Evolutionary conservation across 2,797 vertebrate genomes (phyloP), one percentile per base, ranked within the genome.

Genomic region (Girardinus metallicus): DNA sequence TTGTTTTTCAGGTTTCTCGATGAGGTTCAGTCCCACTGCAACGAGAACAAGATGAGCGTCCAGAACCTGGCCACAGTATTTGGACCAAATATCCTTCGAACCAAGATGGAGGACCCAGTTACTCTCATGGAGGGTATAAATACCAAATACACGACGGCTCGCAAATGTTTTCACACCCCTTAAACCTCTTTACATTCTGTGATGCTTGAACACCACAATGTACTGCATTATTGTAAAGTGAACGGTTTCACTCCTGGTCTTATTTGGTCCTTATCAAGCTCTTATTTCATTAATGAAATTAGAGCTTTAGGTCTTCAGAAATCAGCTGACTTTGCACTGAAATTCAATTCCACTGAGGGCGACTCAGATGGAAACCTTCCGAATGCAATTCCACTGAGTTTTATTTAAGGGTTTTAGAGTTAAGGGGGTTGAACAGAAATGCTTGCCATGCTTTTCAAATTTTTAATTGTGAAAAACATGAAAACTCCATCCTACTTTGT

Each of bases 1-100:
- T 83, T n/a, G 76, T 81, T 51, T 87, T 44, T 41, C 29, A 98
- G 98, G 91, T 99, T 99, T 89, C 97, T 99, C 26, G 96, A 99
- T 92, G 98, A 99, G 95, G 98, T 99, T 80, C 98, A 99, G 93
- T 96, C 98, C 74, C 97, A 99, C 87, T 96, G 96, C 76, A 90
- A 75, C 44, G 93, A 97, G 88, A 99, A 99, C 94, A 99, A 99
- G 94, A 99, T 99, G 98, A 97, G 98, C 0, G 97, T 99, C 80
- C 98, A 99, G 93, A 99, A 99, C 88, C 94, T 99, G 16, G 98
- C 98, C 74, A 99, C 98, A 0, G 98, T 99, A 62, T 99, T 99
- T 86, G 98, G 97, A 88, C 98, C 98, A 86, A 99, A 99, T 84
- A 99, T 99, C 73, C 95, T 99, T 72, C 95, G 98, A 76, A 97